These are phyloP conservation scores for Upupa epops DNA, from an alignment of 2,113 vertebrate species.

Conservation along the genomic window DNA sequence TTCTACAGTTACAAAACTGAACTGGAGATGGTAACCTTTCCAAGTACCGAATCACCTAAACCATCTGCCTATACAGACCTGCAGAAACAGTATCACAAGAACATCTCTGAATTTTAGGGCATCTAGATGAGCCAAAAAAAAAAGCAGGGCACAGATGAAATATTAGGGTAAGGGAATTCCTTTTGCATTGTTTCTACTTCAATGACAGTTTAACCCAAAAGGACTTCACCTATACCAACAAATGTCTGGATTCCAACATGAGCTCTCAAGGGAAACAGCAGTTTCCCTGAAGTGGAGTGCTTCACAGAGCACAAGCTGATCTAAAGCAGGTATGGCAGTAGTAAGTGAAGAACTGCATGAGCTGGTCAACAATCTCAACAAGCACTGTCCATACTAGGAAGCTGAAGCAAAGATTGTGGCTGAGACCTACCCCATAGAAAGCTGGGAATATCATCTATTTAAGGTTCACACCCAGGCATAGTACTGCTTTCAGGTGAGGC, in stretches of 20 bases:
- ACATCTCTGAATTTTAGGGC: background rate
- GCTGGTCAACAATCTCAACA: background rate
- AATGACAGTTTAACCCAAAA: background rate
- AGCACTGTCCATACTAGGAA: background rate
- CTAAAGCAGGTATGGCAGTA: background rate
- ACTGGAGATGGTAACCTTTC: background rate
- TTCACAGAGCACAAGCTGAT: background rate
- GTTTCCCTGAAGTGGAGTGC: background rate
- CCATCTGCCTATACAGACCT: background rate
- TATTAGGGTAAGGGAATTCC: background rate
- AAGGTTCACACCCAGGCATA: accelerated
- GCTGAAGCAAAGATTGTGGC: background rate
- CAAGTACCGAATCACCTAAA: background rate
- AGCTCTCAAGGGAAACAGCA: background rate
- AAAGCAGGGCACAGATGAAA: background rate
- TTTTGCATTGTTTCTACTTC: background rate
- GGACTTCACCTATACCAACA: background rate
- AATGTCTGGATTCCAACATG: background rate
- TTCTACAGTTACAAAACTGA: background rate
- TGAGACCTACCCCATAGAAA: background rate
- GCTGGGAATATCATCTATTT: background rate
- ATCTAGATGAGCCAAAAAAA: background rate
- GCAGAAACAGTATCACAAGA: background rate
- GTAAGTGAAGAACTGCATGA: background rate
- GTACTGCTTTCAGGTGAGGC: background rate